A percentile compares a stretch with the other conserved stretches of the same genome.
These are phyloP conservation scores for Lateolabrax maculatus DNA, from an alignment of 2,797 vertebrate genomes.

Conservation along the genomic window DNA sequence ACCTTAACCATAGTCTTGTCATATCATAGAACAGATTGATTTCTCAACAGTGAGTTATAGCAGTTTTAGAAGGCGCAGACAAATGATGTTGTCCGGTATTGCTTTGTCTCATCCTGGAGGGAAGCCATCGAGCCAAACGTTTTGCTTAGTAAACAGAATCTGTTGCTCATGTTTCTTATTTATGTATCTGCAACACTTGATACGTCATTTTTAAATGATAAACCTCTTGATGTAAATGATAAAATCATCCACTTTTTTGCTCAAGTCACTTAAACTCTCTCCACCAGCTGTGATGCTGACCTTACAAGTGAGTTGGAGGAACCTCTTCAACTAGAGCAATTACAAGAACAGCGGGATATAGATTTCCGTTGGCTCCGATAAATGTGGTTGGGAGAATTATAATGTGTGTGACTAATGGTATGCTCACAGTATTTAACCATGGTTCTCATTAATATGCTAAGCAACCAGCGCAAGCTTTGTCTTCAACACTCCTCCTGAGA, in stretches of 20 bases:
- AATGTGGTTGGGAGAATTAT: constrained; percentile 68
- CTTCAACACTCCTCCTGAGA: constrained; percentile 55
- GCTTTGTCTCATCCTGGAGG: no score
- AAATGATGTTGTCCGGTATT: no score
- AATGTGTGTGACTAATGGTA: constrained; percentile 73
- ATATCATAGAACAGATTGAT: no score
- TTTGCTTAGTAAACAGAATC: background rate
- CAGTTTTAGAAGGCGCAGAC: no score
- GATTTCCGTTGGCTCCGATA: constrained; percentile 67
- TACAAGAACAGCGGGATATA: constrained; percentile 72
- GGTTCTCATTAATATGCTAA: constrained; percentile 74
- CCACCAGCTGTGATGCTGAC: constrained; percentile 61
- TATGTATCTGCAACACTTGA: background rate
- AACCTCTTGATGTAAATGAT: constrained; percentile 14
- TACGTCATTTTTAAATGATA: constrained; percentile 14
- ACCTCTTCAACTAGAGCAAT: constrained; percentile 60
- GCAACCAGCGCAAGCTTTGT: constrained; percentile 55
- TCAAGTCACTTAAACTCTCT: constrained; percentile 52
- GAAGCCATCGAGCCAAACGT: constrained; percentile 2
- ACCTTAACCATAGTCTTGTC: no score
- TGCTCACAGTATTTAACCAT: constrained; percentile 62
- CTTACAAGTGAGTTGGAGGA: constrained; percentile 61
- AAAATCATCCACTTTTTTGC: constrained; percentile 11
- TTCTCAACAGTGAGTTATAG: no score
- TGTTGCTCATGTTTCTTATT: background rate